Base-by-base conservation (phyloP, 2,113 vertebrate genomes). In the Ptychochromis oligacanthus region DNA sequence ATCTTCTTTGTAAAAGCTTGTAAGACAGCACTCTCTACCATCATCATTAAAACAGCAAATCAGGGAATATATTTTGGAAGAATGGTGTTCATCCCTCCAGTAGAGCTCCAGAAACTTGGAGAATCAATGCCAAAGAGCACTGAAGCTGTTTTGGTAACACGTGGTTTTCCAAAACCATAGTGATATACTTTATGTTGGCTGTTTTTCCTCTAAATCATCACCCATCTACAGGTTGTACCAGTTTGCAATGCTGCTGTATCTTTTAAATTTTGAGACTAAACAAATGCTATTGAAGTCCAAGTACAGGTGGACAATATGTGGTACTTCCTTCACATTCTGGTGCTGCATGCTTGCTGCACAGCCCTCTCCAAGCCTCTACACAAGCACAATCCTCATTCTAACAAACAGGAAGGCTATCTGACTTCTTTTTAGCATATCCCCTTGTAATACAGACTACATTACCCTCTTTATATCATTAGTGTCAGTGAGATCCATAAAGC, bases 401-500 rank as follows among this genome's bases (percentile, higher is more conserved):
- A 87, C 67, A 64, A 80, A 60, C 3, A 81, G 59, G 38, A 59
- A 77, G 57, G 81, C 72, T 82, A 81, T 64, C 76, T 76, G 80
- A 17, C 80, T 52, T 64, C 26, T 82, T 77, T 87, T 64, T 54
- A 55, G 38, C 79, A 87, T 83, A 64, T 43, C 77, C 75, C 67
- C 52, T 58, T 57, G 52, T 87, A 80, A 87, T 80, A 87, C 28
- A 52, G 14, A 46, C 36, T 26, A 20, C 75, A 55, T 49, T 31
- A 78, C 83, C 76, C 55, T 85, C 85, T 89, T 82, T 24, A 74
- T 34, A 61, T 65, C 80, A 80, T 70, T 74, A 84, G 38, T 40
- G 3, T 40, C 11, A 10, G 38, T 40, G 38, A 40, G 8, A 10
- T 2, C 38, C 38, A 40, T 40, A 40, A 40, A 10, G 38, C 9